Percentiles rank a stretch among this genome's conserved stretches.
Conservation (phyloP, 2,888 invertebrate species). For the Diloba caeruleocephala region DNA sequence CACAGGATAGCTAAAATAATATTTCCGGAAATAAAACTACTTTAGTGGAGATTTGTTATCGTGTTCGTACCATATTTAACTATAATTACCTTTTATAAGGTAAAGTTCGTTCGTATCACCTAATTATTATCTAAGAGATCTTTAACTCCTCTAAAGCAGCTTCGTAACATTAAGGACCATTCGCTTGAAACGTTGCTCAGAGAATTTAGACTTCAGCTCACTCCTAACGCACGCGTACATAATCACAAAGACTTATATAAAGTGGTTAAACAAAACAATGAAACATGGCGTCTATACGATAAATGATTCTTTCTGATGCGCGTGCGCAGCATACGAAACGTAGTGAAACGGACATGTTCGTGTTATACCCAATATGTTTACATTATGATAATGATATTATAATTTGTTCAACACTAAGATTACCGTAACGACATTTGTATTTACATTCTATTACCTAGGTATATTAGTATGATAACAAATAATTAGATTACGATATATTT, state of each 20-base stretch:
- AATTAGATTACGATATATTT: constrained; percentile 17
- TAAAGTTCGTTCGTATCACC: constrained; percentile 2
- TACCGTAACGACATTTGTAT: constrained; percentile 41
- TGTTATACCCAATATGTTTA: neutral
- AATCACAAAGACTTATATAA: constrained; percentile 2
- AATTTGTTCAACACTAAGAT: constrained; percentile 45
- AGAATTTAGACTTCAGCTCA: neutral
- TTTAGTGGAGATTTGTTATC: constrained; percentile 2
- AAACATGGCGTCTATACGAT: constrained; percentile 1
- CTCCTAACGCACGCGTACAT: neutral
- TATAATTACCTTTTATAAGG: constrained; percentile 2
- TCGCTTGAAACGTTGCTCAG: constrained; percentile 7
- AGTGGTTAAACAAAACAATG: constrained; percentile 3
- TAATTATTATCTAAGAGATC: constrained; percentile 42
- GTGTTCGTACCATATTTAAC: constrained; percentile 19
- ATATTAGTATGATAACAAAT: constrained; percentile 35
- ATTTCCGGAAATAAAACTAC: constrained; percentile 15
- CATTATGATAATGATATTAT: constrained; percentile 15
- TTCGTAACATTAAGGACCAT: constrained; percentile 1
- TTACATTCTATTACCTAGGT: constrained; percentile 33
- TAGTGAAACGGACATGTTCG: neutral
- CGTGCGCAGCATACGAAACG: neutral
- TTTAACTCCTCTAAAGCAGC: constrained; percentile 15
- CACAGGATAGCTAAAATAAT: too few relatives aligned
- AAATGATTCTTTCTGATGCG: neutral